Conservation (phyloP, 2,888 invertebrate genomes). For the Lydus trimaculatus region DNA sequence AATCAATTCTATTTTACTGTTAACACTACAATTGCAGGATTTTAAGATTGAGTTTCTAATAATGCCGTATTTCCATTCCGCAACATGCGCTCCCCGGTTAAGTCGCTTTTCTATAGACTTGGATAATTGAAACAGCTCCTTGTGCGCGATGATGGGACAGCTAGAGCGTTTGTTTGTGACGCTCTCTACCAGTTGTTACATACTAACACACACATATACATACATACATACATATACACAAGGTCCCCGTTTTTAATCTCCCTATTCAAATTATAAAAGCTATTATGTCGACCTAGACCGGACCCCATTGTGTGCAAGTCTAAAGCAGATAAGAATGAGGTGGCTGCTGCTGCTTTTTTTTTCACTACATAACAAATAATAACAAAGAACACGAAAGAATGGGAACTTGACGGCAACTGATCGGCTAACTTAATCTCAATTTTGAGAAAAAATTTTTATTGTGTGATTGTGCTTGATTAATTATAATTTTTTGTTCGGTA, state of each 20-base stretch:
- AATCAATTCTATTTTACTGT: neutral
- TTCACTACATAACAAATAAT: neutral
- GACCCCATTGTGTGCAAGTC: conserved; percentile 30
- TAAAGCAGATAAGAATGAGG: conserved; percentile 33
- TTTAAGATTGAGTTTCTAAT: conserved; percentile 57
- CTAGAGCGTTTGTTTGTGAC: conserved; percentile 44
- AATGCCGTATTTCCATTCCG: conserved; percentile 56
- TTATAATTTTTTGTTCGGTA: neutral
- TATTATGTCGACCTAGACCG: conserved; percentile 46
- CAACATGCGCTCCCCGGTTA: conserved; percentile 56
- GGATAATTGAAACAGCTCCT: conserved; percentile 58
- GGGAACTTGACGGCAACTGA: conserved; percentile 5
- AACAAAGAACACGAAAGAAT: neutral
- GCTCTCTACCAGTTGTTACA: conserved; percentile 45
- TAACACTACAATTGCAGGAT: conserved; percentile 55
- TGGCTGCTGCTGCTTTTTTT: neutral
- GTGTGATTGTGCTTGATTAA: neutral
- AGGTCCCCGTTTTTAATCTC: conserved; percentile 52
- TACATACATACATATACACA: too few relatives aligned
- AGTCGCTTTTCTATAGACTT: conserved; percentile 57
- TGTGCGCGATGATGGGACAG: conserved; percentile 37
- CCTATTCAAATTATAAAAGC: conserved; percentile 56
- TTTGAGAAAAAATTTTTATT: neutral
- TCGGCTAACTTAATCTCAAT: neutral
- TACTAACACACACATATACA: conserved; percentile 25